A percentile compares a stretch with the other conserved stretches of the same genome.
Conservation (phyloP, 2,797 vertebrate genomes). For the Falco columbarius region DNA sequence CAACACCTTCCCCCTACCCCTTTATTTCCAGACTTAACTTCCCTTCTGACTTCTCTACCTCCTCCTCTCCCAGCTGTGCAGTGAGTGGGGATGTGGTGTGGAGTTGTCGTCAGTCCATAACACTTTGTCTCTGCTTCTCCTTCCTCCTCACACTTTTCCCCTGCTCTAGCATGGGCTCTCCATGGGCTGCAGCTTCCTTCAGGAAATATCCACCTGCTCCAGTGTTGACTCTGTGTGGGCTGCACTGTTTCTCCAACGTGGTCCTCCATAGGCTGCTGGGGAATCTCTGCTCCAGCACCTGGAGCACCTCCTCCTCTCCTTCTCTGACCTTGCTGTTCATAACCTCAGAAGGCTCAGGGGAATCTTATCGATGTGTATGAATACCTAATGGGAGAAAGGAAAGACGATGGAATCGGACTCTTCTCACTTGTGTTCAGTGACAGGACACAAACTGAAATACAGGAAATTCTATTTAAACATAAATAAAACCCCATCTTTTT, state of each 20-base stretch:
- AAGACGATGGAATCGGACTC: too few relatives aligned
- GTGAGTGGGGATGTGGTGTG: background rate
- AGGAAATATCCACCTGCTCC: background rate
- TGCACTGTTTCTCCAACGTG: fast-evolving
- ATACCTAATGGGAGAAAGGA: background rate
- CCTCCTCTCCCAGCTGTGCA: background rate
- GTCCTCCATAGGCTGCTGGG: background rate
- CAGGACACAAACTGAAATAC: background rate
- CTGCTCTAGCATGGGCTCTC: too few relatives aligned
- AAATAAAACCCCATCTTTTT: background rate
- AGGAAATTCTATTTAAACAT: background rate
- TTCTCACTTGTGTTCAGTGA: background rate
- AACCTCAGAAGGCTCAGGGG: background rate
- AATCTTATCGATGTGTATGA: background rate
- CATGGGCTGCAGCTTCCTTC: background rate
- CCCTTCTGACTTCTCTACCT: background rate
- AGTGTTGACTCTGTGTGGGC: background rate
- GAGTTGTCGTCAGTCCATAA: too few relatives aligned
- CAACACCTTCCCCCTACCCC: background rate
- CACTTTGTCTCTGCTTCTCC: too few relatives aligned
- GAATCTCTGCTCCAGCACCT: background rate
- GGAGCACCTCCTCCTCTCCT: background rate
- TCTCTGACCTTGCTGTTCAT: background rate
- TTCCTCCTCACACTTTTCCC: too few relatives aligned
- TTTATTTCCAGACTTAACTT: background rate